Base-by-base conservation (phyloP, 2,888 invertebrate genomes). In the Amphimallon solstitiale region DNA sequence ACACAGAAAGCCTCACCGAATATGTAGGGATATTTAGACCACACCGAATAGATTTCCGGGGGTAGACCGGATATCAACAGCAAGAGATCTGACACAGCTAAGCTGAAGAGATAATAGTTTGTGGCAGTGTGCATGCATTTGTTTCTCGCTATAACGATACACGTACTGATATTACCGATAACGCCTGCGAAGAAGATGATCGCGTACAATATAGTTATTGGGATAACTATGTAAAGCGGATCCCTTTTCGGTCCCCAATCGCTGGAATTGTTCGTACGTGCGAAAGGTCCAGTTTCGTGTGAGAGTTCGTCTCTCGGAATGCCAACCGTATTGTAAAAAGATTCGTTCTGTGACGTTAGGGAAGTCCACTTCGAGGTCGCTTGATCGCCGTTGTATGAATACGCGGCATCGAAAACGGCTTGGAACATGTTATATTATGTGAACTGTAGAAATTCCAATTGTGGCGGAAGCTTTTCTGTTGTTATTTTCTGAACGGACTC, bases 81-180 rank as follows among this genome's bases (percentile, higher is more conserved):
- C 49, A 93, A 83, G 10, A 93, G 82, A 81, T 94, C 93, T 1
- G 92, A 92, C 10, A 93, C 85, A 0, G 93, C 92, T 69, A 93
- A 83, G 76, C 90, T 92, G 83, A 93, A 92, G 37, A 93, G 84
- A 78, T 93, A 93, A 79, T 91, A 93, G 81, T 93, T 93, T 3
- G 93, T 93, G 1, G 92, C 91, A 0, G 93, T 93, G 80, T 92
- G 92, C 93, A 93, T 93, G 69, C 90, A 90, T 63, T 88, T 86
- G 77, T 92, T 93, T 54, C 87, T 84, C 0, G 89, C 87, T 37
- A 94, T 92, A 3, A 94, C 92, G 7, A 92, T 85, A 77, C 93
- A 93, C 0, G 92, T 93, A 78, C 90, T 89, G 49, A 91, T 85
- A 78, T 93, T 93, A 0, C 93, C 93, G n/a, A 92, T 80, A 15